Percentiles rank a stretch among this genome's conserved stretches.
phyloP scores from a whole-genome alignment of 2,888 invertebrate species.

The Petrophora chlorosata region DNA sequence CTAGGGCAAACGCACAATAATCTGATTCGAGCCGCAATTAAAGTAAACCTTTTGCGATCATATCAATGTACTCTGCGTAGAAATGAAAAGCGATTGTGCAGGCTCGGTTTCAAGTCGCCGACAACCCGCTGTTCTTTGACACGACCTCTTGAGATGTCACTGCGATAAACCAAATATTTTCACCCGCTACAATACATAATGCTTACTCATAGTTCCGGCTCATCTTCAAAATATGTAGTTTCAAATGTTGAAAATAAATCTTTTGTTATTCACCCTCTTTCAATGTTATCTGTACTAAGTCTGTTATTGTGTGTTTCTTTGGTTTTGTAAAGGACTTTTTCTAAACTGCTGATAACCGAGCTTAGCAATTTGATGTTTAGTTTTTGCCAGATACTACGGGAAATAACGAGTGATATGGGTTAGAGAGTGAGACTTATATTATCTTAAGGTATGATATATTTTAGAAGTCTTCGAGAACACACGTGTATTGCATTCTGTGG shows the following conservation, averaged over 20 bases:
- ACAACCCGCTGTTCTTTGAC: constrained; percentile 24
- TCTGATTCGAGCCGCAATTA: too few relatives aligned
- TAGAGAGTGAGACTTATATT: too few relatives aligned
- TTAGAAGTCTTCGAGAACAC: too few relatives aligned
- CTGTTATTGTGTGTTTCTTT: constrained; percentile 19
- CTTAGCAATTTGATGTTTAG: too few relatives aligned
- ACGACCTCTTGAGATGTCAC: constrained; percentile 35
- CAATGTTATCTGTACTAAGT: constrained; percentile 25
- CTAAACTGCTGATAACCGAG: too few relatives aligned
- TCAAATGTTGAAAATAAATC: constrained; percentile 9
- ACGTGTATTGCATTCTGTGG: too few relatives aligned
- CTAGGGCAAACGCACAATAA: too few relatives aligned
- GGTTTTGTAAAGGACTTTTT: constrained; percentile 1
- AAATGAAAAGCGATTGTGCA: constrained; percentile 16
- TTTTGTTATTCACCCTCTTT: constrained; percentile 20
- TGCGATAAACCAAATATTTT: constrained; percentile 32
- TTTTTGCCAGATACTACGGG: too few relatives aligned
- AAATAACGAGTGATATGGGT: too few relatives aligned
- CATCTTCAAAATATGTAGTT: constrained; percentile 10
- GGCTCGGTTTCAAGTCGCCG: constrained; percentile 11
- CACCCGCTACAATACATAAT: constrained; percentile 22
- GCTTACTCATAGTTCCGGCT: constrained; percentile 34
- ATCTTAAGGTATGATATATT: too few relatives aligned
- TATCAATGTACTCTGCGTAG: background rate
- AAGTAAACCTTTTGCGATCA: too few relatives aligned